A percentile compares a stretch with the other conserved stretches of the same genome.
Evolutionary conservation across 2,888 invertebrate species (phyloP).

Genomic region (Yponomeuta evonymella): DNA sequence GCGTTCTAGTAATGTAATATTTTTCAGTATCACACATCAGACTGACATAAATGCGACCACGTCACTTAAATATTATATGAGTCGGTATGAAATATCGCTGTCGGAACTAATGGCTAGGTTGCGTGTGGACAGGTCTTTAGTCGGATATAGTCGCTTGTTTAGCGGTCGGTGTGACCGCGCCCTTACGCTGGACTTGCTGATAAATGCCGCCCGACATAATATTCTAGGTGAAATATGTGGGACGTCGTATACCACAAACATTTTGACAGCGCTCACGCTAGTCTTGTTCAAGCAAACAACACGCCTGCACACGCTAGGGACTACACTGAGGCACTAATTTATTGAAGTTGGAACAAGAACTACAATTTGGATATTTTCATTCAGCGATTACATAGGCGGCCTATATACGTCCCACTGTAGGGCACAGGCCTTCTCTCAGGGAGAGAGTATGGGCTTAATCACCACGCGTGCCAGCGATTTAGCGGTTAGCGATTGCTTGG

Average conservation of each 20-base stretch:
- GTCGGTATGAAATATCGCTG: slow-evolving; percentile 12
- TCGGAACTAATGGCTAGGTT: slow-evolving; percentile 53
- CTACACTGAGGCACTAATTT: neutral
- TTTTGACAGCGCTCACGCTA: neutral
- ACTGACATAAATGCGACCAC: neutral
- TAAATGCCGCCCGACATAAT: neutral
- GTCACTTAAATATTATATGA: slow-evolving; percentile 11
- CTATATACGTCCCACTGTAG: too few relatives aligned
- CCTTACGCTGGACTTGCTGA: neutral
- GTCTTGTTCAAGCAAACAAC: neutral
- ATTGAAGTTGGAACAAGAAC: neutral
- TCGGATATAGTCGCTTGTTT: neutral
- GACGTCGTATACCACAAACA: neutral
- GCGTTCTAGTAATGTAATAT: slow-evolving; percentile 7
- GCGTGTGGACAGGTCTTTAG: slow-evolving; percentile 34
- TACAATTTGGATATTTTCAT: too few relatives aligned
- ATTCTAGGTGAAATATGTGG: neutral
- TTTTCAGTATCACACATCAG: slow-evolving; percentile 5
- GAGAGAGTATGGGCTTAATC: too few relatives aligned
- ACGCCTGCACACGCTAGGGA: neutral
- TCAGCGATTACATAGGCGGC: too few relatives aligned
- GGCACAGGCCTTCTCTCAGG: too few relatives aligned
- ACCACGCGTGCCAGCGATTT: too few relatives aligned
- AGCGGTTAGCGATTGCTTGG: too few relatives aligned
- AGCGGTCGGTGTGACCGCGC: slow-evolving; percentile 1